These are phyloP conservation scores for Haliclona indistincta DNA, from an alignment of 37 sponge, comb jelly and placozoan species.

Conservation along the genomic window DNA sequence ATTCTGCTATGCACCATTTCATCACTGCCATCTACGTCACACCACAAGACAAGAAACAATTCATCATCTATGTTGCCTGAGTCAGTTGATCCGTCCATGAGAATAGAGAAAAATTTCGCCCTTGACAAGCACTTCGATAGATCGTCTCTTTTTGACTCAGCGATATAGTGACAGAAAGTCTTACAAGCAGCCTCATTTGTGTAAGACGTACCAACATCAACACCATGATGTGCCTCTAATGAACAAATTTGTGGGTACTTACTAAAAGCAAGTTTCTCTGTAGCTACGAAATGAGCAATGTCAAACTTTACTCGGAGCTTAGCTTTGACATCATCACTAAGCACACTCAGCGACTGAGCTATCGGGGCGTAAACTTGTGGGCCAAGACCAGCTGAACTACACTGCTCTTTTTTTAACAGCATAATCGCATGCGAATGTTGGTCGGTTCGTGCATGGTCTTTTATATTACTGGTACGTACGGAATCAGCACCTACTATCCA, in stretches of 20 bases:
- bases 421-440: conserved; percentile 61
- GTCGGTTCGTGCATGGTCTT: conserved; percentile 52
- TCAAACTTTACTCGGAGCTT: conserved; percentile 50
- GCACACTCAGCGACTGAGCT: conserved; percentile 26
- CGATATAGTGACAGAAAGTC: conserved; percentile 51
- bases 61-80: conserved; percentile 58
- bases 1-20: conserved; percentile 51
- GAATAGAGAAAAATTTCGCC: conserved; percentile 33
- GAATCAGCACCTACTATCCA: conserved; percentile 64
- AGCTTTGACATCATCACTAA: conserved; percentile 42
- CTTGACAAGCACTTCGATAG: background rate
- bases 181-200: conserved; percentile 47
- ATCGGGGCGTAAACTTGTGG: conserved; percentile 48
- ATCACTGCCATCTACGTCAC: conserved; percentile 46
- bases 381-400: conserved; percentile 12
- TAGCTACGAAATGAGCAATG: conserved; percentile 66
- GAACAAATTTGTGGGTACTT: conserved; percentile 45
- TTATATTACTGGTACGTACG: conserved; percentile 66
- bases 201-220: conserved; percentile 46
- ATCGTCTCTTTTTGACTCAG: conserved; percentile 22
- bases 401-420: conserved; percentile 37
- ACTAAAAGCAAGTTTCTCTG: conserved; percentile 45
- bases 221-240: conserved; percentile 66
- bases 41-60: conserved; percentile 48
- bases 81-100: conserved; percentile 62